These are phyloP conservation scores for Lophius piscatorius DNA, from an alignment of 2,113 vertebrate species.

Conservation along the genomic window DNA sequence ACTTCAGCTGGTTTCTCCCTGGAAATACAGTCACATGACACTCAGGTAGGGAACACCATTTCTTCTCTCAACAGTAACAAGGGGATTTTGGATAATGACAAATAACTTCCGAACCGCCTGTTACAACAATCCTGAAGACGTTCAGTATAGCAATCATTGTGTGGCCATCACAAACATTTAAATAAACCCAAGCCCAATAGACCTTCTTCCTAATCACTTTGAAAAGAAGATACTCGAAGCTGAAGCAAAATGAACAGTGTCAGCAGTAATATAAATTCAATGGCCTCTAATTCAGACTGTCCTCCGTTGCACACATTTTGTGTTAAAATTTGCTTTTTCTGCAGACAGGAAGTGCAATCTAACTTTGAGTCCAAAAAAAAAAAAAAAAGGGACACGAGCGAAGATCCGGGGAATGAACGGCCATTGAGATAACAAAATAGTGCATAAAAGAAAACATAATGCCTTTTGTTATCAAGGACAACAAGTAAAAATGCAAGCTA, in stretches of 20 bases:
- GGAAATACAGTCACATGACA: slow-evolving; percentile 22
- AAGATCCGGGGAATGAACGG: slow-evolving; percentile 1
- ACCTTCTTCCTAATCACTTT: slow-evolving; percentile 52
- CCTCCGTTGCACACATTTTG: slow-evolving; percentile 24
- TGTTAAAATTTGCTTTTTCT: slow-evolving; percentile 42
- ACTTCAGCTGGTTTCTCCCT: slow-evolving; percentile 8
- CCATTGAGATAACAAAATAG: slow-evolving; percentile 31
- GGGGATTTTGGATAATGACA: not conserved
- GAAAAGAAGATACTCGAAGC: slow-evolving; percentile 40
- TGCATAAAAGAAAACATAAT: slow-evolving; percentile 53
- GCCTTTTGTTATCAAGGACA: slow-evolving; percentile 31
- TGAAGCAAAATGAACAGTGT: not conserved
- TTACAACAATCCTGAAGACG: too few relatives aligned
- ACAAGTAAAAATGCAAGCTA: not conserved
- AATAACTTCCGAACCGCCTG: slow-evolving; percentile 7
- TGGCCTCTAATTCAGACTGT: not conserved
- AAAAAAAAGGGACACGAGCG: slow-evolving; percentile 1
- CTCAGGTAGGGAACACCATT: not conserved
- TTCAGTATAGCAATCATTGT: too few relatives aligned
- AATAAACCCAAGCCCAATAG: too few relatives aligned
- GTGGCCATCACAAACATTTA: too few relatives aligned
- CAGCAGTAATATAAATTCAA: not conserved
- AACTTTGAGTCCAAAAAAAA: slow-evolving; percentile 29
- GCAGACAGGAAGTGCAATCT: slow-evolving; percentile 50
- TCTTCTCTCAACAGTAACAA: not conserved